phyloP scores from a whole-genome alignment of 2,888 invertebrate genomes.

The Glaucopsyche alexis region DNA sequence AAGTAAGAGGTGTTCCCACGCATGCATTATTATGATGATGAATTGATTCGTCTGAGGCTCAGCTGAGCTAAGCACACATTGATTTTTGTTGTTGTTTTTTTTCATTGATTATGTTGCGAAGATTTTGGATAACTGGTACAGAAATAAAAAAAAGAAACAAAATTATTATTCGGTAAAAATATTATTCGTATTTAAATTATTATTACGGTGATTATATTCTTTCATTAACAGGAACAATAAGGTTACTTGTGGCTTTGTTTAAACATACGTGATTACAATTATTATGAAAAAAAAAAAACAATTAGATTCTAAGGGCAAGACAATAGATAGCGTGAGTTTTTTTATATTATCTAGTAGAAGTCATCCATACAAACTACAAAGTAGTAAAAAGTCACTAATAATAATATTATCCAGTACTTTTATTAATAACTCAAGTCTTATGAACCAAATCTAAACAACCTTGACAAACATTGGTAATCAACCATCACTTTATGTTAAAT shows the following conservation, averaged over 20 bases:
- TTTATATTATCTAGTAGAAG: not conserved
- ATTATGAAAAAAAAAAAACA: not conserved
- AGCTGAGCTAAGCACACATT: not conserved
- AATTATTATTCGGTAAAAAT: no score
- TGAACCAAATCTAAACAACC: not conserved
- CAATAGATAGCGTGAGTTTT: not conserved
- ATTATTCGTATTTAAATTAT: no score
- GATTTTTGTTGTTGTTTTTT: not conserved
- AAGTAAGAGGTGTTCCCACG: not conserved
- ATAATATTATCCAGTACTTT: not conserved
- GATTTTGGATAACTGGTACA: no score
- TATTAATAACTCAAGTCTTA: not conserved
- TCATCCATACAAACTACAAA: not conserved
- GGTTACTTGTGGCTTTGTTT: not conserved
- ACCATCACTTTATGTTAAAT: slow-evolving; percentile 21
- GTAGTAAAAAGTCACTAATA: not conserved
- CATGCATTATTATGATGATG: not conserved
- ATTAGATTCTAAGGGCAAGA: not conserved
- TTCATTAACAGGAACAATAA: not conserved
- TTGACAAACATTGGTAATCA: not conserved
- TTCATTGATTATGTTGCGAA: not conserved
- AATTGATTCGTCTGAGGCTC: not conserved
- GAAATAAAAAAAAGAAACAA: no score
- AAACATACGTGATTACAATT: not conserved
- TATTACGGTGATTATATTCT: no score